A percentile compares a stretch with the other conserved stretches of the same genome.
Conservation (phyloP, 2,888 invertebrate genomes). For the Apoda limacodes region DNA sequence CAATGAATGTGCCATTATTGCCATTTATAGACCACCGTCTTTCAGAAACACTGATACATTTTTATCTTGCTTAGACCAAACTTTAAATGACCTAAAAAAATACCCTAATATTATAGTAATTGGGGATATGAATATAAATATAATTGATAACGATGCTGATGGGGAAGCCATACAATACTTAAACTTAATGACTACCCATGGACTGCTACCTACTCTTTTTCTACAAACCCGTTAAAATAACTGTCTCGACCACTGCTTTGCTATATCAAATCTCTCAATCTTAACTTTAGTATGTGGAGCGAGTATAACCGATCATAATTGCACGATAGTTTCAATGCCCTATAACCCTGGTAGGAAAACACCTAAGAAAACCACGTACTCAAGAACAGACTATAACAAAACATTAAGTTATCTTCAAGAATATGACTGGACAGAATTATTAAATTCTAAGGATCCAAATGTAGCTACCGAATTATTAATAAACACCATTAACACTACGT, state of each 20-base stretch:
- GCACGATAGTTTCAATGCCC: neutral
- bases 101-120: neutral
- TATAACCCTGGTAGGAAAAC: too few species aligned
- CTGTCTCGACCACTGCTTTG: slow-evolving; percentile 4
- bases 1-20: slow-evolving; percentile 5
- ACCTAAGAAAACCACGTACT: too few species aligned
- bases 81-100: neutral
- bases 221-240: slow-evolving; percentile 4
- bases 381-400: too few species aligned
- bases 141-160: neutral
- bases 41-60: slow-evolving; percentile 3
- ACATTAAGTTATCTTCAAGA: too few species aligned
- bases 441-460: slow-evolving; percentile 1
- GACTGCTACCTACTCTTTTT: slow-evolving; percentile 4
- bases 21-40: slow-evolving; percentile 7
- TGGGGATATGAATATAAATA: neutral
- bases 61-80: slow-evolving; percentile 4
- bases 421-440: too few species aligned
- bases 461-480: slow-evolving; percentile 1
- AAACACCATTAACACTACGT: neutral
- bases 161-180: too few species aligned
- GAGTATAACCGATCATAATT: slow-evolving; percentile 3
- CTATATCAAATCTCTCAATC: slow-evolving; percentile 1
- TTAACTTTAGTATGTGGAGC: slow-evolving; percentile 1
- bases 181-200: slow-evolving; percentile 4